Conservation (phyloP, 2,113 vertebrate species). For the Cavia porcellus region DNA sequence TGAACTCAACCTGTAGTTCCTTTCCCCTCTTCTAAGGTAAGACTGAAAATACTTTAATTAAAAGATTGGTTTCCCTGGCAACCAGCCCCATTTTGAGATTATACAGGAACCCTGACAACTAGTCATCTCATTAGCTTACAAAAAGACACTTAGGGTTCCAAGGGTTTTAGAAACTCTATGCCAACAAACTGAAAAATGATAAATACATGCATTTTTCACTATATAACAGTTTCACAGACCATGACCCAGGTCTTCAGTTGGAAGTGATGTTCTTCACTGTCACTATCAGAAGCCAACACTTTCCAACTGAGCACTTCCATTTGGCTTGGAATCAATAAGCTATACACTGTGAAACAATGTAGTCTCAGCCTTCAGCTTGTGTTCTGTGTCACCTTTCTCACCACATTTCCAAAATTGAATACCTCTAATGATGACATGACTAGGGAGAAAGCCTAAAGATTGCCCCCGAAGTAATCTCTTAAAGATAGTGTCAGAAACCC, state of each 20-base stretch:
- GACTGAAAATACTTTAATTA: not conserved
- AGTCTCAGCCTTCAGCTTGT: not conserved
- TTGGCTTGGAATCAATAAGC: slow-evolving; percentile 4
- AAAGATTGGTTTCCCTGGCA: not conserved
- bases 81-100: not conserved
- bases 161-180: not conserved
- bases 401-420: not conserved
- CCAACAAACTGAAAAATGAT: not conserved
- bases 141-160: not conserved
- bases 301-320: not conserved
- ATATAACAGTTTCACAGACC: not conserved
- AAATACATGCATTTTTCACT: not conserved
- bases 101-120: not conserved
- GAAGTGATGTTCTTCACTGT: not conserved
- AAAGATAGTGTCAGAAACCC: not conserved
- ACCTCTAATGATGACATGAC: not conserved
- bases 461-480: not conserved
- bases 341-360: not conserved
- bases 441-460: not conserved
- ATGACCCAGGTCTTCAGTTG: not conserved
- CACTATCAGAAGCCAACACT: not conserved
- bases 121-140: not conserved
- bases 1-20: not conserved
- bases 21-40: not conserved
- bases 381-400: not conserved